phyloP scores from a whole-genome alignment of 2,113 vertebrate genomes.

The Macquaria australasica region DNA sequence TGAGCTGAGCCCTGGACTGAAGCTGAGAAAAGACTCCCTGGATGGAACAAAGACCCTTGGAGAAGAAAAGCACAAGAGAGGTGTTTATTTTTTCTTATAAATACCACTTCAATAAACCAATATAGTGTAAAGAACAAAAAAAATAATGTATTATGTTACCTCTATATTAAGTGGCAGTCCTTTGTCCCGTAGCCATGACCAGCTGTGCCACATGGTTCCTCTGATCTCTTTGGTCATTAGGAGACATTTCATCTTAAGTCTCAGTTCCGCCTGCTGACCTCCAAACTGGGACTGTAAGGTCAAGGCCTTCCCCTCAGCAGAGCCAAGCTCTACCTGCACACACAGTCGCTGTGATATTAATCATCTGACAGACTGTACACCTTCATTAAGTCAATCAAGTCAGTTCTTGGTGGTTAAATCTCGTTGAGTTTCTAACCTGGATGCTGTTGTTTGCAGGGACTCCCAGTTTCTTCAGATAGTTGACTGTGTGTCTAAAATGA shows the following conservation, averaged over 20 bases:
- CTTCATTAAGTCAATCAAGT: background rate
- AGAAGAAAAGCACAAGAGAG: background rate
- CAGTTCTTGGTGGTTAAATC: background rate
- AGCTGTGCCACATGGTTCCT: constrained; percentile 81
- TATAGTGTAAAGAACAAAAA: background rate
- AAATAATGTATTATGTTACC: constrained; percentile 59
- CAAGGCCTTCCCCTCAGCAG: constrained; percentile 67
- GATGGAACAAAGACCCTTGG: constrained; percentile 66
- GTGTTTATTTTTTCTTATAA: background rate
- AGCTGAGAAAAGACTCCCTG: constrained; percentile 59
- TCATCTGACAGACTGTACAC: background rate
- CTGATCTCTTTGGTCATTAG: constrained; percentile 74
- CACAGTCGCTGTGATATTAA: background rate
- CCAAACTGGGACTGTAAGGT: constrained; percentile 76
- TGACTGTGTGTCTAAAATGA: constrained; percentile 82
- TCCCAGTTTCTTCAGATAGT: constrained; percentile 71
- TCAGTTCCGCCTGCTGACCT: constrained; percentile 56
- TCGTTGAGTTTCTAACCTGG: constrained; percentile 74
- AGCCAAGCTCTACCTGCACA: constrained; percentile 75
- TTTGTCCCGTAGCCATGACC: constrained; percentile 77
- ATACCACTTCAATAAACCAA: background rate
- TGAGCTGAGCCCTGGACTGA: constrained; percentile 74
- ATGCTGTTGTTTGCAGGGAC: constrained; percentile 80
- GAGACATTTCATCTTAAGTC: constrained; percentile 72
- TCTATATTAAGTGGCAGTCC: constrained; percentile 79